Evolutionary conservation across 2,797 vertebrate species (phyloP).

Genomic region (Columba guinea): DNA sequence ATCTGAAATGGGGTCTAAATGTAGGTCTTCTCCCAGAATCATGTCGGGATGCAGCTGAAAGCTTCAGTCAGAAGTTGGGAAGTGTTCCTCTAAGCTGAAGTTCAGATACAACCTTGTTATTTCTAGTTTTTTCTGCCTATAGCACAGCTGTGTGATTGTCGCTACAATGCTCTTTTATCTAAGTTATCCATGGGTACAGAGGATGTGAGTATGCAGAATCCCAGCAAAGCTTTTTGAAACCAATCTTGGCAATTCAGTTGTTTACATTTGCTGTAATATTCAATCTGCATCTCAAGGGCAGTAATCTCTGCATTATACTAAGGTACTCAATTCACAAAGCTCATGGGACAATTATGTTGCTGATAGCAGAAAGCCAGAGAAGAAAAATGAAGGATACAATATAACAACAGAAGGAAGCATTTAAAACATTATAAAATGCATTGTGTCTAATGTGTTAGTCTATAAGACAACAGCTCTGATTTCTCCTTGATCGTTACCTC

Average conservation of each 20-base stretch:
- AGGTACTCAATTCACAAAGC: background rate
- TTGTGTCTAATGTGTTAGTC: background rate
- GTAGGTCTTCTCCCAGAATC: background rate
- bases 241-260: background rate
- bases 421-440: background rate
- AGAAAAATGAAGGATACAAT: background rate
- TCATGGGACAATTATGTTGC: background rate
- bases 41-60: background rate
- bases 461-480: background rate
- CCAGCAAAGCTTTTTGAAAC: background rate
- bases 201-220: background rate
- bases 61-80: background rate
- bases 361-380: background rate
- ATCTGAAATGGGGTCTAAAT: background rate
- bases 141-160: background rate
- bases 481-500: background rate
- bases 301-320: background rate
- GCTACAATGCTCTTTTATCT: background rate
- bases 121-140: background rate
- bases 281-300: slow-evolving; percentile 10
- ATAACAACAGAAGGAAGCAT: background rate
- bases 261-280: slow-evolving; percentile 12
- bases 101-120: background rate
- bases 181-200: background rate
- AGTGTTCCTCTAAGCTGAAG: background rate